Base-by-base conservation (phyloP, 2,797 vertebrate species). In the Gallirallus australis region DNA sequence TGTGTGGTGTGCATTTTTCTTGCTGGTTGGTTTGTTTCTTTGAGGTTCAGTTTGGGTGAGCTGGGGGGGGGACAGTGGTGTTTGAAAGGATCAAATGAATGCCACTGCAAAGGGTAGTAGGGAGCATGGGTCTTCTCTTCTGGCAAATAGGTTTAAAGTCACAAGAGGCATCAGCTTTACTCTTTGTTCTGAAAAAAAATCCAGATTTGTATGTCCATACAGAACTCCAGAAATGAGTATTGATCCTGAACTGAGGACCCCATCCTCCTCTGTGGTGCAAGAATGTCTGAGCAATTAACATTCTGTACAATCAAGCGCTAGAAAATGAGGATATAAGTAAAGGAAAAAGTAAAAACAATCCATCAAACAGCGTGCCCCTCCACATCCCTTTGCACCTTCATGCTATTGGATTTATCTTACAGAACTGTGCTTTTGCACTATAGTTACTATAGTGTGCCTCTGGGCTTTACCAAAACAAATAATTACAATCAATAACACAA, bases 401-500 rank as follows among this genome's bases (percentile, higher is more conserved):
- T 64, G 37, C 4, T 89, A 21, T 80, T 73, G 30, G 53, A 54
- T 75, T 91, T 23, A 47, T 68, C 39, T 66, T 78, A 31, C 21
- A 64, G 23, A 78, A 37, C 20, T 53, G 13, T 77, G 35, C 19
- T 80, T 88, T 92, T 92, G 59, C 54, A 81, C 80, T 89, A 27
- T 53, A 30, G 18, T 68, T 93, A 30, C 18, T 71, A 40, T 50
- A 71, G 61, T 7, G 27, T 71, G 59, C 61, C 63, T 89, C 72
- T 83, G 70, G 53, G 57, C 10, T 75, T 83, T 69, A 53, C 52
- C 1, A 0, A 50, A 86, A 50, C 71, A 93, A 92, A 82, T 89
- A 90, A 93, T 94, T 90, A 42, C 24, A 90, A 15, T 20, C 27
- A 86, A 48, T 42, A 89, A 82, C 24, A 69, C 14, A 92, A 94